Conservation (phyloP, 2,113 vertebrate species). For the Petaurus breviceps region DNA sequence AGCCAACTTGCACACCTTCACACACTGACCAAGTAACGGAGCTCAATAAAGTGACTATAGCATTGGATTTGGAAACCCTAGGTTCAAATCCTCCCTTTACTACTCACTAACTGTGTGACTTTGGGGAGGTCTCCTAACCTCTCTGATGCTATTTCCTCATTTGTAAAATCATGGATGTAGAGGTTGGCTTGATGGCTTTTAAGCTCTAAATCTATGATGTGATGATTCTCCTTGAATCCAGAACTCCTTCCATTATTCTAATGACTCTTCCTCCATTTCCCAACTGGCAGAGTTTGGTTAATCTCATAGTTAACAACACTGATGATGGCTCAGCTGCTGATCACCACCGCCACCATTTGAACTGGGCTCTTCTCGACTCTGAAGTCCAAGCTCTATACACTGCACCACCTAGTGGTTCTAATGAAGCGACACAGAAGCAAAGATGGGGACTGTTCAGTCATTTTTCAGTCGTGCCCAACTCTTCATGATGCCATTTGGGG, state of each 20-base stretch:
- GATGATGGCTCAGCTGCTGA: background rate
- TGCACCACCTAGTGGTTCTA: background rate
- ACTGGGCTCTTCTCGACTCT: background rate
- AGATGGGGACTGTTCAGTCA: background rate
- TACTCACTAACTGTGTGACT: background rate
- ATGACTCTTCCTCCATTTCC: background rate
- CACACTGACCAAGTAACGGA: background rate
- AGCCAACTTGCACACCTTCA: background rate
- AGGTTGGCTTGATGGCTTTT: background rate
- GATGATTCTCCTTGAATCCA: background rate
- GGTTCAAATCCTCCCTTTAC: background rate
- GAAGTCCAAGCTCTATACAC: background rate
- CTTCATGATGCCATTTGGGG: background rate
- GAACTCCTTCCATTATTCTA: background rate
- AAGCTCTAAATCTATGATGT: background rate
- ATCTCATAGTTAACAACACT: background rate
- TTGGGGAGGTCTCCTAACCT: background rate
- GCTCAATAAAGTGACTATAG: background rate
- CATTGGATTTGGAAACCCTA: background rate
- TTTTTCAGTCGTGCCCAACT: background rate
- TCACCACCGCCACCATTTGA: background rate
- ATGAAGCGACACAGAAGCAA: background rate
- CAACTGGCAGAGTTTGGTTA: background rate
- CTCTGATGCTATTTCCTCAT: background rate
- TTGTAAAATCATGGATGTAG: background rate